Base-by-base conservation (phyloP, 2,888 invertebrate species). In the Morpho achilles region DNA sequence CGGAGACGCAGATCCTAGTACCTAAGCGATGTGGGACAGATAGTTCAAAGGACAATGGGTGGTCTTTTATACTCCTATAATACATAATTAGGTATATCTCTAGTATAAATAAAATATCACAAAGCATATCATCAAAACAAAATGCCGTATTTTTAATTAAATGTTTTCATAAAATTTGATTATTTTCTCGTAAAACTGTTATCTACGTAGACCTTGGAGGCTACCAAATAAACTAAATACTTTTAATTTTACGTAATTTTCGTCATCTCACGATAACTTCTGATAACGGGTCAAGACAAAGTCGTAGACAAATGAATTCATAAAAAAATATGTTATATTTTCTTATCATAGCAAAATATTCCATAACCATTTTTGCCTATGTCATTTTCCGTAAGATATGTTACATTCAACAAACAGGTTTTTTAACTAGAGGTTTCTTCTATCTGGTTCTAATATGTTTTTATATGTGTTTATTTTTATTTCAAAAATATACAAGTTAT, bases 221-320 rank as follows among this genome's bases (percentile, higher is more conserved):
- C 53, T 50, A 59, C 53, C 57, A 62, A 63, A 57, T 47, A 42
- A 48, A 54, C 60, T 65, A 70, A 74, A 75, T 63, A 73, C 67
- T 60, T 58, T 60, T n/a, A n/a, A n/a, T n/a, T 72, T 69, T 67
- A 71, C 72, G 70, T 73, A 70, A 73, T 71, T 69, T 58, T 61
- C 69, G 71, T 69, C 69, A 70, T 61, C 54, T 58, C 59, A 40
- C 50, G 64, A 69, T 69, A 67, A 65, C 58, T 60, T 53, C 10
- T 44, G 61, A 66, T 62, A 63, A 59, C 40, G 41, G 59, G 59
- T 62, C 61, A 64, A 58, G 59, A 60, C 56, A 58, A 60, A 42
- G 58, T 59, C 57, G 50, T 53, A 53, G 48, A 48, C 54, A 48
- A 32, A 54, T 42, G 42, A 47, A 45, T 52, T 48, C 9, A 54